These are phyloP conservation scores for Pampusana beccarii DNA, from an alignment of 2,113 vertebrate species.

Conservation along the genomic window DNA sequence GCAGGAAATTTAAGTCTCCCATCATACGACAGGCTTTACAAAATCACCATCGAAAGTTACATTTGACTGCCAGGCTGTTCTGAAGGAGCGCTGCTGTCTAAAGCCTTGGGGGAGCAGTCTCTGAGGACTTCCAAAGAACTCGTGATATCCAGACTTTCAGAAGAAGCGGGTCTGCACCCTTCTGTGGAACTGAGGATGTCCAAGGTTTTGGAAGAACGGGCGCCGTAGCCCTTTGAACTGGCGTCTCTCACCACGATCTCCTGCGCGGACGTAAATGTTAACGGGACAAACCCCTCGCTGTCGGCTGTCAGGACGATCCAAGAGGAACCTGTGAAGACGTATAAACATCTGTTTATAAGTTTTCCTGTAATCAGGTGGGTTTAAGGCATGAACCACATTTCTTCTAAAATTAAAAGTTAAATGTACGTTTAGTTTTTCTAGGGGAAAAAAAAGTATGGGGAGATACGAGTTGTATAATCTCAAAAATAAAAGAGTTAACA, in stretches of 20 bases:
- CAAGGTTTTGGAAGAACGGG: conserved; percentile 13
- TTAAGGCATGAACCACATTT: background rate
- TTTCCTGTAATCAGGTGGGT: background rate
- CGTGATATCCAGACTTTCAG: conserved; percentile 16
- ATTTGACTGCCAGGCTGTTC: background rate
- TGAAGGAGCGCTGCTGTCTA: background rate
- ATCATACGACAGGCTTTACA: background rate
- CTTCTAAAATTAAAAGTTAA: background rate
- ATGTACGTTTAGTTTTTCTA: background rate
- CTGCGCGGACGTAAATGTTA: conserved; percentile 83
- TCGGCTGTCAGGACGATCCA: conserved; percentile 92
- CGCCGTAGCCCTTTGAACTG: conserved; percentile 43
- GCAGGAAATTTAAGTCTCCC: background rate
- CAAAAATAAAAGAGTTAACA: background rate
- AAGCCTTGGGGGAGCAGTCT: background rate
- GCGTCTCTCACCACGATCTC: conserved; percentile 85
- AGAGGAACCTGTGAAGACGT: conserved; percentile 76
- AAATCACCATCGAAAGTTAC: background rate
- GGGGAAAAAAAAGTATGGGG: rapidly evolving
- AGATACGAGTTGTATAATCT: background rate
- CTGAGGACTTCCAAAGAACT: conserved; percentile 41
- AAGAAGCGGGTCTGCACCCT: background rate
- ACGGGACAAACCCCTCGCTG: conserved; percentile 87
- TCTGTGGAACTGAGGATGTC: conserved; percentile 35
- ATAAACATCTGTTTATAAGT: background rate